Evolutionary conservation across 2,888 invertebrate genomes (phyloP).

Genomic region (Cylindroiulus punctatus): DNA sequence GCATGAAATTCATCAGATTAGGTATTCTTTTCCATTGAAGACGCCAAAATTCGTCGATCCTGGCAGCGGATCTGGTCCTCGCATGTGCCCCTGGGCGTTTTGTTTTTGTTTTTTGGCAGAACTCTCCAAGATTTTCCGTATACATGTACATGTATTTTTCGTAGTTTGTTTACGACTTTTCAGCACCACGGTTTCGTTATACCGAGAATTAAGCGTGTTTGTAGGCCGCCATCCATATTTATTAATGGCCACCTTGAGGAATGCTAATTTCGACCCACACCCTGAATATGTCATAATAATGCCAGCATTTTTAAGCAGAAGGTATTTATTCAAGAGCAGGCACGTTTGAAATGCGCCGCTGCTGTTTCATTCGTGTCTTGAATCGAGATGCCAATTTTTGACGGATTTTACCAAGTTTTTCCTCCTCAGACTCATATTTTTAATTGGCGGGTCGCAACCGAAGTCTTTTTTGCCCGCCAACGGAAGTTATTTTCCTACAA

Average conservation of each 20-base stretch:
- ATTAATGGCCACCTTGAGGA: conserved; percentile 42
- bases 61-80: background rate
- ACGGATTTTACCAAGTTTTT: background rate
- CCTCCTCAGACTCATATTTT: background rate
- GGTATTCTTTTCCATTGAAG: background rate
- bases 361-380: background rate
- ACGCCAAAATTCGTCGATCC: too few relatives aligned
- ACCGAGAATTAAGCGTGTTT: conserved; percentile 24
- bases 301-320: conserved; percentile 10
- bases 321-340: conserved; percentile 11
- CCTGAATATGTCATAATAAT: conserved; percentile 29
- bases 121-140: background rate
- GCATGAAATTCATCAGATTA: background rate
- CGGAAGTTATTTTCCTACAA: too few relatives aligned
- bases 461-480: background rate
- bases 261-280: conserved; percentile 42
- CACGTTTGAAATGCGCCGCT: background rate
- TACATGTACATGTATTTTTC: background rate
- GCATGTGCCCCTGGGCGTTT: background rate
- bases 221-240: conserved; percentile 34
- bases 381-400: background rate
- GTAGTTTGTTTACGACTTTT: conserved; percentile 14
- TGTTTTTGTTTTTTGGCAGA: background rate
- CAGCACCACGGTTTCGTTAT: background rate
- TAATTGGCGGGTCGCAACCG: background rate